These are phyloP conservation scores for Scaptodrosophila lebanonensis DNA, from an alignment of 1,140 invertebrate species.

Conservation along the genomic window DNA sequence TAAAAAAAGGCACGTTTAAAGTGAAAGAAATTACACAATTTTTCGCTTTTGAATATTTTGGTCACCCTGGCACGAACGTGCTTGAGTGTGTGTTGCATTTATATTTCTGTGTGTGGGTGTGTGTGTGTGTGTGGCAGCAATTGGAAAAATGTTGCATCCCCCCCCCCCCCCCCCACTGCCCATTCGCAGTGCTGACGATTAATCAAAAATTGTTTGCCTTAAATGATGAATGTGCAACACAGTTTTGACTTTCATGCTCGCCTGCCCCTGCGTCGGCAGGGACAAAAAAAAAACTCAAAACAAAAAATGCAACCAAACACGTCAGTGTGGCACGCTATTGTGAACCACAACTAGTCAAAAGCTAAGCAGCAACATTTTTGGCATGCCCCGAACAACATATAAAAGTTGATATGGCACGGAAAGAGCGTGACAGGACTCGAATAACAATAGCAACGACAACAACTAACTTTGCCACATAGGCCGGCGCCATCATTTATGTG, in stretches of 20 bases:
- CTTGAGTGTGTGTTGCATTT: constrained; percentile 39
- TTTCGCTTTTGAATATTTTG: too few species aligned
- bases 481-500: constrained; percentile 50
- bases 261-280: constrained; percentile 14
- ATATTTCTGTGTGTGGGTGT: not conserved
- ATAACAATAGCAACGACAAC: too few species aligned
- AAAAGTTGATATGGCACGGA: too few species aligned
- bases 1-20: too few species aligned
- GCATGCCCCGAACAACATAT: constrained; percentile 5
- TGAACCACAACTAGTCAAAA: constrained; percentile 32
- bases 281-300: too few species aligned
- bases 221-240: constrained; percentile 74
- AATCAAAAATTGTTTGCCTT: constrained; percentile 75
- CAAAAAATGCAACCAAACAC: not conserved
- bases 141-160: constrained; percentile 67
- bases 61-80: constrained; percentile 52
- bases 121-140: constrained; percentile 44
- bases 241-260: constrained; percentile 57
- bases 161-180: constrained; percentile 21
- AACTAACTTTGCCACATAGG: not conserved
- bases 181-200: constrained; percentile 51
- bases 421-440: not conserved
- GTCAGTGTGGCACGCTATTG: constrained; percentile 10
- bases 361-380: constrained; percentile 53
- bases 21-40: too few species aligned